Conservation (phyloP, 2,113 vertebrate genomes). For the Dissostichus mawsoni region DNA sequence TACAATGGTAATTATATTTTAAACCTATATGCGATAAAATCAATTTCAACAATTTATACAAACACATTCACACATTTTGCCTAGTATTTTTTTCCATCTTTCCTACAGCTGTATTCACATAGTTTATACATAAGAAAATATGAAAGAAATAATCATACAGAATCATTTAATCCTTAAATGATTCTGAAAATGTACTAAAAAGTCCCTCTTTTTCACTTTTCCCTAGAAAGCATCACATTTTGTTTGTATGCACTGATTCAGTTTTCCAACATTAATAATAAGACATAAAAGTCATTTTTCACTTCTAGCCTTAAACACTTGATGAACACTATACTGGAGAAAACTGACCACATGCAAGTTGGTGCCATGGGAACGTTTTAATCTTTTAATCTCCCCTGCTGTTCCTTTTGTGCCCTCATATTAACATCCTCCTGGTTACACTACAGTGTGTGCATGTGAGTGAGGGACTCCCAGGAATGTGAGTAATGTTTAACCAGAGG, state of each 20-base stretch:
- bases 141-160: background rate
- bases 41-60: too few relatives aligned
- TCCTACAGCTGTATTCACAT: background rate
- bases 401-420: background rate
- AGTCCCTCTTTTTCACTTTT: background rate
- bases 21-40: too few relatives aligned
- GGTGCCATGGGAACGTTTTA: background rate
- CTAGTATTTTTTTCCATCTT: background rate
- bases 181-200: background rate
- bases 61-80: too few relatives aligned
- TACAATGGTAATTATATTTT: too few relatives aligned
- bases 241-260: background rate
- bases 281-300: too few relatives aligned
- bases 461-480: conserved; percentile 36
- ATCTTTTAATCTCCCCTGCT: background rate
- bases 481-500: conserved; percentile 61
- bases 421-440: conserved; percentile 9
- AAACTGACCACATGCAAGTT: background rate
- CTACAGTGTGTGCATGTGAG: conserved; percentile 14
- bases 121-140: too few relatives aligned
- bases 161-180: background rate
- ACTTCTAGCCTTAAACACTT: too few relatives aligned
- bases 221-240: background rate
- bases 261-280: too few relatives aligned
- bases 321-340: too few relatives aligned